Evolutionary conservation across 2,888 invertebrate genomes (phyloP).

Genomic region (Atrina japonica): DNA sequence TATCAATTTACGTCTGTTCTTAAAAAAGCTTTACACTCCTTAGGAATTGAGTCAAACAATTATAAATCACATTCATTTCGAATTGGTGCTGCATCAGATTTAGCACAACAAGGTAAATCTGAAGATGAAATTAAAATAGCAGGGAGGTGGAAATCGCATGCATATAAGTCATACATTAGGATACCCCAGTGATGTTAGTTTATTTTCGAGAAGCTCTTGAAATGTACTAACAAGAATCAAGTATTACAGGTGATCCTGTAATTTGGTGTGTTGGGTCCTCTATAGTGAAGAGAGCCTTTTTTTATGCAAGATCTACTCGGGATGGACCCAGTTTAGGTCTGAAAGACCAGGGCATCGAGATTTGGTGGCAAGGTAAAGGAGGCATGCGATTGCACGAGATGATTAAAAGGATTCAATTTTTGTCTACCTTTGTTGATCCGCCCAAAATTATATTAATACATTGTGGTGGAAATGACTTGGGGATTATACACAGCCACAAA

Average conservation of each 20-base stretch:
- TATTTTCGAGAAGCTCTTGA: neutral
- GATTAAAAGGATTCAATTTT: neutral
- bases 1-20: slow-evolving; percentile 8
- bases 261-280: slow-evolving; percentile 19
- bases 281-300: slow-evolving; percentile 7
- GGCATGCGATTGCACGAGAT: neutral
- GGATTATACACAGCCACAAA: neutral
- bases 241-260: neutral
- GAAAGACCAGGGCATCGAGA: neutral
- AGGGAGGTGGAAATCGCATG: slow-evolving; percentile 15
- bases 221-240: neutral
- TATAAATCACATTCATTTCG: slow-evolving; percentile 23
- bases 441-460: slow-evolving; percentile 6
- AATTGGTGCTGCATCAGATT: slow-evolving; percentile 9
- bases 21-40: neutral
- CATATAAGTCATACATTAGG: slow-evolving; percentile 13
- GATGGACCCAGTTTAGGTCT: neutral
- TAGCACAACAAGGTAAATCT: neutral
- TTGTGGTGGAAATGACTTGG: slow-evolving; percentile 15
- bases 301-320: neutral
- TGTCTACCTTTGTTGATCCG: neutral
- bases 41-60: neutral
- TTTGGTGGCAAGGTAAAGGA: slow-evolving; percentile 15
- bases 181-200: neutral
- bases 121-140: slow-evolving; percentile 6